These are phyloP conservation scores for Himantopus leucocephalus DNA, from an alignment of 2,113 vertebrate species.

Conservation along the genomic window DNA sequence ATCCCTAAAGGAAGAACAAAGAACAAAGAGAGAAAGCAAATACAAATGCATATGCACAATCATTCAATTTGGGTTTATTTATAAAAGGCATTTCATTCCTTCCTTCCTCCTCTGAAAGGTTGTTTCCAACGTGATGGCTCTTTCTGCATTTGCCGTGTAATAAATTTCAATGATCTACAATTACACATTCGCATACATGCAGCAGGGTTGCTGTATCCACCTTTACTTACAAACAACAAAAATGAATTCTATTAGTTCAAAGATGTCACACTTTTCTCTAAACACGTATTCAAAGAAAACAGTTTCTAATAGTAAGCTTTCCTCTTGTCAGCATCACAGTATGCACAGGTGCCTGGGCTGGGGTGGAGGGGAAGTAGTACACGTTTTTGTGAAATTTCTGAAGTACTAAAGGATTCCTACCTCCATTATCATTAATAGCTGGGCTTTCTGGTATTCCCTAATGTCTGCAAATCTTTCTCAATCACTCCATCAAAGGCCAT, in stretches of 20 bases:
- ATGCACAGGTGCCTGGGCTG: not conserved
- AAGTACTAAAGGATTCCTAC: not conserved
- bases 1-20: conserved; percentile 34
- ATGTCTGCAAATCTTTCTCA: not conserved
- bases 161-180: not conserved
- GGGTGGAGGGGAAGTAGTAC: not conserved
- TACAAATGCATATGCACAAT: not conserved
- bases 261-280: not conserved
- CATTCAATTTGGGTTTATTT: not conserved
- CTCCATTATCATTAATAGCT: not conserved
- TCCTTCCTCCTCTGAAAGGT: not conserved
- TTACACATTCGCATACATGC: not conserved
- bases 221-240: not conserved
- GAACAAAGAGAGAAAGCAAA: conserved; percentile 27
- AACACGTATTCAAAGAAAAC: not conserved
- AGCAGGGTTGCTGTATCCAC: not conserved
- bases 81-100: not conserved
- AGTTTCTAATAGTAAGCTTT: not conserved
- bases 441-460: not conserved
- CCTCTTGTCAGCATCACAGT: not conserved
- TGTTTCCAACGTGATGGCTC: not conserved
- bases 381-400: not conserved
- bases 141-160: not conserved
- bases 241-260: not conserved
- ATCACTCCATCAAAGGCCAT: not conserved